Base-by-base conservation (phyloP, 2,113 vertebrate species). In the Hippocampus mohnikei region DNA sequence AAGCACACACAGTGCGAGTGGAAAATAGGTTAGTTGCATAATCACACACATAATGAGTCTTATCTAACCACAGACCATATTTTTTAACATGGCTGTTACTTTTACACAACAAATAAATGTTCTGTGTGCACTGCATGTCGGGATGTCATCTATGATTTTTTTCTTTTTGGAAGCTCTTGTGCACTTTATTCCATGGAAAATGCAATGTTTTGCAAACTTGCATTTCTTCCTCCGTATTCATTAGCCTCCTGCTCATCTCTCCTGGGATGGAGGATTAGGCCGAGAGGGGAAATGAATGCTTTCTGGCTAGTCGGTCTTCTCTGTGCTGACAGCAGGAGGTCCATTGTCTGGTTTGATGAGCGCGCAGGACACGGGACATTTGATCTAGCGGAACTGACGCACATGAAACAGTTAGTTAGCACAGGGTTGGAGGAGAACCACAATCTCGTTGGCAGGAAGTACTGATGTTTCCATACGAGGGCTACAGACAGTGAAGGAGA, bases 241-340 rank as follows among this genome's bases (percentile, higher is more conserved):
- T 89, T 82, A 85, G 82, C 76, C 80, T 73, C 69, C 80, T 29
- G 79, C 77, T 71, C 53, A 12, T 70, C 77, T 87, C 88, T 85
- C 89, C 72, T 69, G 85, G 89, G 87, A 88, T 67, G 60, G 29
- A 80, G 87, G 88, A 90, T 89, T 88, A 90, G 80, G 71, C 73
- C 44, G 61, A 62, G 77, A 84, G 66, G 80, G 83, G 88, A 88
- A 88, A 84, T 88, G 40, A 89, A 88, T 74, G 84, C 80, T 81
- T 79, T 80, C 68, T 79, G 79, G 81, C 77, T 79, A 78, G 85
- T 74, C 66, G 27, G 69, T 71, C 53, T 77, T 76, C 75, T 80
- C 69, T 70, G 74, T 25, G 86, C 75, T 79, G 77, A 71, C 80
- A 85, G 87, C 84, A 84, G 84, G 85, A 85, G 84, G 77, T 77